Evolutionary conservation across 2,888 invertebrate genomes (phyloP).

Genomic region (Aradus depressus): DNA sequence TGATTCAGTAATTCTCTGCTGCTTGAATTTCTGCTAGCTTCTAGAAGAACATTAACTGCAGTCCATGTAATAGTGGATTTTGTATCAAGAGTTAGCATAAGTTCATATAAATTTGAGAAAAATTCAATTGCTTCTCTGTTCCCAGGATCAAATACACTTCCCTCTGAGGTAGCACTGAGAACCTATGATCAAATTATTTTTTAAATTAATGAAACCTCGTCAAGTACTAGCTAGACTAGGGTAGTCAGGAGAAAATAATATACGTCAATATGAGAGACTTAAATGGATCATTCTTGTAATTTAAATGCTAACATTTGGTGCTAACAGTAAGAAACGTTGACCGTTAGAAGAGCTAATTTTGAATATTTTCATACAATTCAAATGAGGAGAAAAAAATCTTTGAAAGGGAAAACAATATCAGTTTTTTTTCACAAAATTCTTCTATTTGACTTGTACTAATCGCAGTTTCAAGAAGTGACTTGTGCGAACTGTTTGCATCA

Average conservation of each 20-base stretch:
- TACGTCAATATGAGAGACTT: neutral
- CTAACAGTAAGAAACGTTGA: no score
- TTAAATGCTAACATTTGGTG: no score
- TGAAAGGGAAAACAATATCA: no score
- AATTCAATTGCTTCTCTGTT: constrained; percentile 52
- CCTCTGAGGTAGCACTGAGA: constrained; percentile 51
- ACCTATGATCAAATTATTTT: constrained; percentile 2
- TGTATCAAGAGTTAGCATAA: constrained; percentile 47
- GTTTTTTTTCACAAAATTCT: no score
- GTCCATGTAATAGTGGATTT: constrained; percentile 52
- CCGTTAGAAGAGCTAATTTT: no score
- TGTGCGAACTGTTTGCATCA: no score
- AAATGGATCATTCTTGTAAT: no score
- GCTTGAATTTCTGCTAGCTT: constrained; percentile 49
- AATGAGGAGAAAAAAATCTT: no score
- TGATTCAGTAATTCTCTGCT: constrained; percentile 53
- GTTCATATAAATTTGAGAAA: constrained; percentile 53
- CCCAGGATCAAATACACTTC: constrained; percentile 54
- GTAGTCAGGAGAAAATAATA: neutral
- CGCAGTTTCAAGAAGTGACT: no score
- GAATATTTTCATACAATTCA: no score
- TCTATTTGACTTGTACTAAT: no score
- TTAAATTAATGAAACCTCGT: neutral
- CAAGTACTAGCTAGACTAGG: neutral
- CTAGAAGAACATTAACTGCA: constrained; percentile 51